Evolutionary conservation across 2,113 vertebrate genomes (phyloP), one percentile per base, ranked within the genome.

Genomic region (Laticauda colubrina): DNA sequence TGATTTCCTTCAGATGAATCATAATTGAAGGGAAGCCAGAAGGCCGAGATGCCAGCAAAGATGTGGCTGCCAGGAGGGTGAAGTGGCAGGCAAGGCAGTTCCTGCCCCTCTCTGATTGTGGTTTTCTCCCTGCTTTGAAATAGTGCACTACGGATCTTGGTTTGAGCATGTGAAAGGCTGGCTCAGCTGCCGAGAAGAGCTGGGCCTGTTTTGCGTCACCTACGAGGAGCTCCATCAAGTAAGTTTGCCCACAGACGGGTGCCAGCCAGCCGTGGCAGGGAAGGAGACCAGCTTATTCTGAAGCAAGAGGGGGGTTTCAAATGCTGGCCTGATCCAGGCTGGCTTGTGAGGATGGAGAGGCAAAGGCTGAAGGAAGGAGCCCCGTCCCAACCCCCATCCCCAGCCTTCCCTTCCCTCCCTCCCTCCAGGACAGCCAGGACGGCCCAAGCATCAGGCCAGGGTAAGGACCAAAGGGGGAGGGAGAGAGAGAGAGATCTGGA

Each of bases 81-180:
- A 24, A 4, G 53, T 12, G 69, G 9, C 15, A 5, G 0, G 0
- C 0, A 1, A 2, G 29, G 57, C 0, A 6, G 0, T 5, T 6
- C 0, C 43, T 0, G 0, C 3, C 0, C 0, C 14, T 10, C 0
- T 0, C 59, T 21, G 87, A 0, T 87, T 55, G 92, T 3, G 11
- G 39, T 24, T 51, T 56, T 56, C 85, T 57, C 34, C 51, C 89
- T 92, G 20, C 93, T 5, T 12, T 45, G 92, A 23, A 26, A 0
- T 97, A 99, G 98, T 98, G 94, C 94, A 96, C 88, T 98, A 97
- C 1, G 98, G 98, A 21, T 98, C 98, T 90, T 99, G 98, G 98
- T 99, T 99, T 90, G 97, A 98, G 43, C 98, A 99, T 0, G 11
- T 98, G 90, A 98, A 98, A 91, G 98, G 96, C 91, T 99, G 98